Percentiles rank a stretch among this genome's conserved stretches.
These are phyloP conservation scores for Schizopygopsis pylzovi DNA, from an alignment of 2,797 vertebrate genomes.

Conservation along the genomic window DNA sequence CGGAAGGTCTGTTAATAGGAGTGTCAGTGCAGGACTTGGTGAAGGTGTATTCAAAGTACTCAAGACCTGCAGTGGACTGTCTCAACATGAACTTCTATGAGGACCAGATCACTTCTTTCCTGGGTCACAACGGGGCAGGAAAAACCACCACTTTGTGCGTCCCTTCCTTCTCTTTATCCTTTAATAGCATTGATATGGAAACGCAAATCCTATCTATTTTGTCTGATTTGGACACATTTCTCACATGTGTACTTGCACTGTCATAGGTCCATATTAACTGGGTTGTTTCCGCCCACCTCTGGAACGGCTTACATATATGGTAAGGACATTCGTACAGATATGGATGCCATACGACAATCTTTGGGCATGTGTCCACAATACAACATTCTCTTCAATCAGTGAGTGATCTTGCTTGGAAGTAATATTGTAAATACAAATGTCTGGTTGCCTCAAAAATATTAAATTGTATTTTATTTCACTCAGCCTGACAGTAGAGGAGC, in stretches of 20 bases:
- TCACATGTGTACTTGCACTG: background rate
- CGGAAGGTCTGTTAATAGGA: constrained; percentile 83
- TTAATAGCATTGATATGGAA: background rate
- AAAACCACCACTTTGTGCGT: constrained; percentile 96
- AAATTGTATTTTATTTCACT: background rate
- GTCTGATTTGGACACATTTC: background rate
- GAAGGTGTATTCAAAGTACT: constrained; percentile 81
- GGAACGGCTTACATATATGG: constrained; percentile 90
- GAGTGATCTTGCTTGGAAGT: constrained; percentile 63
- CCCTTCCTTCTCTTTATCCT: background rate
- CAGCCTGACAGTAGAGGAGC: constrained; percentile 95
- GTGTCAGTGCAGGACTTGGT: constrained; percentile 91
- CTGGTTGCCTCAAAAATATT: constrained; percentile 5
- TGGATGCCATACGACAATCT: constrained; percentile 83
- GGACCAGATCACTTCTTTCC: constrained; percentile 93
- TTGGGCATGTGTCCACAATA: constrained; percentile 95
- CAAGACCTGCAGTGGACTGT: constrained; percentile 85
- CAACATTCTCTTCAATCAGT: constrained; percentile 96
- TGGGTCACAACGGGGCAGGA: constrained; percentile 96
- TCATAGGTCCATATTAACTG: constrained; percentile 90
- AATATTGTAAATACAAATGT: background rate
- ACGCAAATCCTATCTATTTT: background rate
- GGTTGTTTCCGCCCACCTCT: constrained; percentile 90
- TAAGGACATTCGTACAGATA: constrained; percentile 88
- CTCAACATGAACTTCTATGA: constrained; percentile 95